Percentiles rank a stretch among this genome's conserved stretches.
Evolutionary conservation across 2,888 invertebrate genomes (phyloP).

Genomic region (Parnassius orleans): DNA sequence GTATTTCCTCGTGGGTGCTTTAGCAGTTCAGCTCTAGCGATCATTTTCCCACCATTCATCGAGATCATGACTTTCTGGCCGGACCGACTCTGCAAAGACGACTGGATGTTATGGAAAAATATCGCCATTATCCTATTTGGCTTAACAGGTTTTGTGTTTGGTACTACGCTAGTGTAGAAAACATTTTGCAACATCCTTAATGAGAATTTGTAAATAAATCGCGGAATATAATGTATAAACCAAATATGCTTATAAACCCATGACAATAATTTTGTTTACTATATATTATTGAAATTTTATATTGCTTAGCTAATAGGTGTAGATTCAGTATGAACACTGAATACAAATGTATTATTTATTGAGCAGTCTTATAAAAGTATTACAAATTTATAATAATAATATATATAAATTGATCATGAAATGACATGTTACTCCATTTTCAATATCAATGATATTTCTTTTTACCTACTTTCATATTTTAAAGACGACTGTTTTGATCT

Average conservation of each 20-base stretch:
- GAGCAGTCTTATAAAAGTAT: conserved; percentile 26
- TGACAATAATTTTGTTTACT: conserved; percentile 72
- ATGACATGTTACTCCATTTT: no score
- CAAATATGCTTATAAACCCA: conserved; percentile 48
- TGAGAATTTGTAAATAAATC: conserved; percentile 25
- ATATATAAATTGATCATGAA: background rate
- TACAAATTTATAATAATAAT: conserved; percentile 21
- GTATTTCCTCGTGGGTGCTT: conserved; percentile 95
- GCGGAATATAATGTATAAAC: conserved; percentile 32
- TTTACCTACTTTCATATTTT: background rate
- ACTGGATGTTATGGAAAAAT: conserved; percentile 88
- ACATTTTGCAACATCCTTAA: conserved; percentile 69
- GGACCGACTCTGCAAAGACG: conserved; percentile 82
- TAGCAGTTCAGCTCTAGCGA: conserved; percentile 91
- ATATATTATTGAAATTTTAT: conserved; percentile 41
- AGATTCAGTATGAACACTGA: conserved; percentile 31
- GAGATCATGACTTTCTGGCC: conserved; percentile 93
- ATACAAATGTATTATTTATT: conserved; percentile 26
- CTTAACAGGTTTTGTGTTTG: conserved; percentile 89
- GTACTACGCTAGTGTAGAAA: conserved; percentile 90
- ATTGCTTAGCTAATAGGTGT: conserved; percentile 48
- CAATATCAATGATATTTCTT: background rate
- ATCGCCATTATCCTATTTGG: conserved; percentile 88
- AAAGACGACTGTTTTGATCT: background rate
- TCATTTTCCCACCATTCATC: conserved; percentile 93